phyloP scores from a whole-genome alignment of 1,140 invertebrate species.

The Paralvinella palmiformis region DNA sequence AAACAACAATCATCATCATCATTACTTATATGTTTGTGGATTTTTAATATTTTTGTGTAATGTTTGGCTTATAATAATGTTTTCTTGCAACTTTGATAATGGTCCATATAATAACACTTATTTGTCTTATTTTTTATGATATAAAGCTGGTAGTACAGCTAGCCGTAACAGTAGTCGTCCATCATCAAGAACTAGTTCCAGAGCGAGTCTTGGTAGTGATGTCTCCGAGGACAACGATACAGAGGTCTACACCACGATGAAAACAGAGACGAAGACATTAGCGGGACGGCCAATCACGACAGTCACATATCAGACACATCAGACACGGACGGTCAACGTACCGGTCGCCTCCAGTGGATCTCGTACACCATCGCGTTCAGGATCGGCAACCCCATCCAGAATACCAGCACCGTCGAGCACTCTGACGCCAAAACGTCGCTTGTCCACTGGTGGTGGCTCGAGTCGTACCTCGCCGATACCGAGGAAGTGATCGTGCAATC shows the following conservation, averaged over 20 bases:
- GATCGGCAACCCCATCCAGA: background rate
- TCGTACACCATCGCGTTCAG: background rate
- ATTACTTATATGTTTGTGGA: too few species aligned
- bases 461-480: too few species aligned
- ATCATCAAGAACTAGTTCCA: slow-evolving; percentile 54
- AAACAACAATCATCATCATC: too few species aligned
- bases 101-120: too few species aligned
- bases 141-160: background rate
- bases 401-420: background rate
- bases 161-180: slow-evolving; percentile 58
- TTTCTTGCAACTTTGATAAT: too few species aligned
- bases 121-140: too few species aligned
- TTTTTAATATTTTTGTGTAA: too few species aligned
- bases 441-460: background rate
- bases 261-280: slow-evolving; percentile 33
- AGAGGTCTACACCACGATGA: slow-evolving; percentile 41
- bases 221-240: slow-evolving; percentile 64
- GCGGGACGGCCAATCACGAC: slow-evolving; percentile 40
- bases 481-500: too few species aligned
- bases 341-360: background rate
- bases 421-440: background rate
- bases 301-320: slow-evolving; percentile 43
- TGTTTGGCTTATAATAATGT: too few species aligned
- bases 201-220: slow-evolving; percentile 74
- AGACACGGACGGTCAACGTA: slow-evolving; percentile 24